Conservation (phyloP, 2,888 invertebrate species). For the Eupithecia subumbrata region DNA sequence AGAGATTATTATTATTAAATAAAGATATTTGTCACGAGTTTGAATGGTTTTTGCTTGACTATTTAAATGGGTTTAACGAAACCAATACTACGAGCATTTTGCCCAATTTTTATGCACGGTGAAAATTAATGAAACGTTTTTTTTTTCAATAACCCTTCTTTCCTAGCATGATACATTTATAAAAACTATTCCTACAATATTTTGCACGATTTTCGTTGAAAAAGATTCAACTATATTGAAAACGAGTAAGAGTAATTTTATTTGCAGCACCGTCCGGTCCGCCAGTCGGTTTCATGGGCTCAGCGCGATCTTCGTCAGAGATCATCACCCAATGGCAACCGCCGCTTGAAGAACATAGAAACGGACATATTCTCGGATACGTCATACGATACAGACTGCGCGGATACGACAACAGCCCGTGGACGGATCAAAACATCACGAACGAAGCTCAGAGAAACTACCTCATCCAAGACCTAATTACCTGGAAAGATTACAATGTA, state of each 20-base stretch:
- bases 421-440: slow-evolving; percentile 96
- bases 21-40: neutral
- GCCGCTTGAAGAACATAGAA: slow-evolving; percentile 96
- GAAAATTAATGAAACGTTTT: neutral
- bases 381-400: slow-evolving; percentile 95
- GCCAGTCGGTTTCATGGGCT: slow-evolving; percentile 96
- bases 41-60: neutral
- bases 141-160: neutral
- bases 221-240: neutral
- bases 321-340: slow-evolving; percentile 99
- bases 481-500: slow-evolving; percentile 98
- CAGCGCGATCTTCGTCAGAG: slow-evolving; percentile 96
- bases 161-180: neutral
- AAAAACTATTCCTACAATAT: neutral
- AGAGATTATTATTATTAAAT: neutral
- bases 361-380: slow-evolving; percentile 97
- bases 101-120: neutral
- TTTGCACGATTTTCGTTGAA: slow-evolving; percentile 3
- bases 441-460: slow-evolving; percentile 96
- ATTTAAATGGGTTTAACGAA: neutral
- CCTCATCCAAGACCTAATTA: slow-evolving; percentile 95
- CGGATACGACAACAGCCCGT: slow-evolving; percentile 96
- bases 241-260: slow-evolving; percentile 4
- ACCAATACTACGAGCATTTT: neutral
- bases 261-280: slow-evolving; percentile 96